A percentile compares a stretch with the other conserved stretches of the same genome.
phyloP scores from a whole-genome alignment of 2,888 invertebrate species.

The Meganola albula region DNA sequence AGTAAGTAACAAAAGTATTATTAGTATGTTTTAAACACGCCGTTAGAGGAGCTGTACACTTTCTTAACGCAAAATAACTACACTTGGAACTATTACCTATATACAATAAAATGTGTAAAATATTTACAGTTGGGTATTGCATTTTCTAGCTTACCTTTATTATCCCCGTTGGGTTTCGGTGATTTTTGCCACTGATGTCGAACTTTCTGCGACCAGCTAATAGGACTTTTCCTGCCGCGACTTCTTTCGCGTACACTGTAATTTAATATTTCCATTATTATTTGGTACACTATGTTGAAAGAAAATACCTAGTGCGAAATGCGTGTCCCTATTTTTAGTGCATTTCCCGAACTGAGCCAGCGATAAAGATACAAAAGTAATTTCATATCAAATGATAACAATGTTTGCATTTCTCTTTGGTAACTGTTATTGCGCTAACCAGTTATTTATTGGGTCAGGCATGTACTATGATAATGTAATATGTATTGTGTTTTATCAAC shows the following conservation, averaged over 20 bases:
- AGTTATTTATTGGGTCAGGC: constrained; percentile 35
- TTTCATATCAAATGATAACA: constrained; percentile 53
- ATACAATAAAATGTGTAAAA: too few relatives aligned
- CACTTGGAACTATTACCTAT: too few relatives aligned
- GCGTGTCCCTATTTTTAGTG: constrained; percentile 13
- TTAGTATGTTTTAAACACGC: too few relatives aligned
- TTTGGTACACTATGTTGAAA: constrained; percentile 1
- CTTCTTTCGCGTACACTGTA: constrained; percentile 75
- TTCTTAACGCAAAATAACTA: too few relatives aligned
- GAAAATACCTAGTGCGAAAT: background rate
- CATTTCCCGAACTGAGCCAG: constrained; percentile 33
- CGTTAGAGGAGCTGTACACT: too few relatives aligned
- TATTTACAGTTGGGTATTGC: too few relatives aligned
- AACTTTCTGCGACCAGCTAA: constrained; percentile 81
- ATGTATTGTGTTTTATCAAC: constrained; percentile 10
- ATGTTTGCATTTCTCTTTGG: constrained; percentile 56
- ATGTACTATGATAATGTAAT: constrained; percentile 19
- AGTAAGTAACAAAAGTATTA: background rate
- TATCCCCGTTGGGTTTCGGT: constrained; percentile 48
- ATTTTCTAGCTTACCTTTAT: constrained; percentile 57
- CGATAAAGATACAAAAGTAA: constrained; percentile 23
- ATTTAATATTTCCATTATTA: constrained; percentile 42
- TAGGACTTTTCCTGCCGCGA: constrained; percentile 71
- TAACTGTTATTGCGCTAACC: constrained; percentile 37
- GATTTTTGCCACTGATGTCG: constrained; percentile 80